A percentile compares a stretch with the other conserved stretches of the same genome.
Evolutionary conservation across 1,140 invertebrate genomes (phyloP).

Genomic region (Liolophura sinensis): DNA sequence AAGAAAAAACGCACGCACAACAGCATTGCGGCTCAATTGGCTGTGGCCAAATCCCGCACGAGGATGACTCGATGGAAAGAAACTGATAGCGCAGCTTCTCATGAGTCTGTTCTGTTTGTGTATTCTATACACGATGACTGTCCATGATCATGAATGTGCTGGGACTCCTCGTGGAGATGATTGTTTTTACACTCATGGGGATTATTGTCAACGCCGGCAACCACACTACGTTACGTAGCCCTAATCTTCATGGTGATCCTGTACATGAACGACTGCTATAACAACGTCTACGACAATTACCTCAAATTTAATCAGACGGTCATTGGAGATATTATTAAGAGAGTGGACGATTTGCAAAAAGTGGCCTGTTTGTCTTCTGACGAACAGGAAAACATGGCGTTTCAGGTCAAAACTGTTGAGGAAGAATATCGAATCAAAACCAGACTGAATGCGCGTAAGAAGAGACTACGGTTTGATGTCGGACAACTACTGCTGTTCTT

Average conservation of each 20-base stretch:
- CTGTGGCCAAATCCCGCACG: constrained; percentile 19
- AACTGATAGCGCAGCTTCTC: constrained; percentile 29
- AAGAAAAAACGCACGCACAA: constrained; percentile 2
- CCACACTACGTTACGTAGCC: constrained; percentile 51
- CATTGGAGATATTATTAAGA: constrained; percentile 52
- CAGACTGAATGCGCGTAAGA: constrained; percentile 36
- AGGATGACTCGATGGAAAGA: constrained; percentile 22
- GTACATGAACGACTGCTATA: constrained; percentile 57
- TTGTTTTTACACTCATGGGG: constrained; percentile 57
- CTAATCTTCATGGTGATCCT: constrained; percentile 53
- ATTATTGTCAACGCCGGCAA: constrained; percentile 55
- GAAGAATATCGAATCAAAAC: constrained; percentile 40
- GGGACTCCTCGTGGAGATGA: constrained; percentile 47
- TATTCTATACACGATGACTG: constrained; percentile 41
- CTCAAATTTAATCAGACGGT: constrained; percentile 51
- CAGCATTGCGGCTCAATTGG: constrained; percentile 6
- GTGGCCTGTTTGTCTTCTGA: constrained; percentile 50
- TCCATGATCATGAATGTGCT: constrained; percentile 46
- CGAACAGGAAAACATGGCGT: constrained; percentile 51
- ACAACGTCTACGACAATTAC: constrained; percentile 56
- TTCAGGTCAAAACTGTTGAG: constrained; percentile 43
- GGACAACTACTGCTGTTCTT: constrained; percentile 52
- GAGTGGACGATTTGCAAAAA: constrained; percentile 49
- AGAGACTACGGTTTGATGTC: constrained; percentile 46
- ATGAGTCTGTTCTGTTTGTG: constrained; percentile 41